A percentile compares a stretch with the other conserved stretches of the same genome.
Evolutionary conservation across 2,113 vertebrate genomes (phyloP).

Genomic region (Anser brachyrhynchus): DNA sequence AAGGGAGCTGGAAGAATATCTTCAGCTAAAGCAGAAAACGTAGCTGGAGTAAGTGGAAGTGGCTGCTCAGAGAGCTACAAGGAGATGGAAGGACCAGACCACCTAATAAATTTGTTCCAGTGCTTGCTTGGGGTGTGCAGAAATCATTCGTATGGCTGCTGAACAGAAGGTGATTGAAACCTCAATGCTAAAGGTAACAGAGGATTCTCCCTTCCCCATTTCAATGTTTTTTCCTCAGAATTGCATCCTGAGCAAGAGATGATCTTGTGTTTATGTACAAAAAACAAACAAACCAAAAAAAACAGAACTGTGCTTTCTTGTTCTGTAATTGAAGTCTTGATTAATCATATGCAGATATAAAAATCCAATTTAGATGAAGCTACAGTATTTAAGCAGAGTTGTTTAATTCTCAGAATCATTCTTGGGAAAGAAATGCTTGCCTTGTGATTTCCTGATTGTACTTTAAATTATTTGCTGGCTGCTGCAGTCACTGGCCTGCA

Average conservation of each 20-base stretch:
- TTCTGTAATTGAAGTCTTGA: not conserved
- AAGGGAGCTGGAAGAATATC: not conserved
- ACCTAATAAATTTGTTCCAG: not conserved
- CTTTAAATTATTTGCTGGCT: not conserved
- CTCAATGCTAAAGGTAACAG: not conserved
- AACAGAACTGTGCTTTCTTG: not conserved
- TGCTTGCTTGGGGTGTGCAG: not conserved
- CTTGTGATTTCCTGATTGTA: not conserved
- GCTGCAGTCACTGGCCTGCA: not conserved
- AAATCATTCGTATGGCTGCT: not conserved
- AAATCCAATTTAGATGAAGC: not conserved
- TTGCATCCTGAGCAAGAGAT: not conserved
- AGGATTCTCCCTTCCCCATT: not conserved
- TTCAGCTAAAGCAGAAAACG: not conserved
- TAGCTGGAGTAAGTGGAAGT: not conserved
- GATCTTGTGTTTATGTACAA: not conserved
- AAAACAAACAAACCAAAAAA: not conserved
- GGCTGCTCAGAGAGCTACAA: not conserved
- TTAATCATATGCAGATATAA: not conserved
- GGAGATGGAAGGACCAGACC: not conserved
- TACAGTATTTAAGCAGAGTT: not conserved
- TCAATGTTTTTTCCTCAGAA: not conserved
- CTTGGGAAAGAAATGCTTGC: not conserved
- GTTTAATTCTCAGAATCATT: not conserved
- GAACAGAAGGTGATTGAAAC: not conserved